These are phyloP conservation scores for Drosophila burlai DNA, from an alignment of 1,140 invertebrate genomes.

Conservation along the genomic window DNA sequence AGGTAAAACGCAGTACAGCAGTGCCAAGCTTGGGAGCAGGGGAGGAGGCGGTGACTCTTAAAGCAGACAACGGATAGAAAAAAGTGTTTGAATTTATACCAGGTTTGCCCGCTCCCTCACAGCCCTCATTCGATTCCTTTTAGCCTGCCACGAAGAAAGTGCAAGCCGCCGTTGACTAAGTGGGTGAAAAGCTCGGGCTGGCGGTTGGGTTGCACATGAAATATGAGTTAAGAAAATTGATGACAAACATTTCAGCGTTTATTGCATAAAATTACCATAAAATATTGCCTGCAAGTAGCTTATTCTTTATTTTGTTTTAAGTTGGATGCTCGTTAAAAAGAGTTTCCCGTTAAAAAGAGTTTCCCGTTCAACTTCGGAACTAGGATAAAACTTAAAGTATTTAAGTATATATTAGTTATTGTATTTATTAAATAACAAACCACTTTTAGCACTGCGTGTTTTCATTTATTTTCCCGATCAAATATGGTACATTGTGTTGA, in stretches of 20 bases:
- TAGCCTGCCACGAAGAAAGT: constrained; percentile 11
- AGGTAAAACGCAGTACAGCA: constrained; percentile 14
- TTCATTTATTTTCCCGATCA: neutral
- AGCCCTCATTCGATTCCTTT: neutral
- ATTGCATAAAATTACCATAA: constrained; percentile 84
- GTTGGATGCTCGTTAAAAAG: constrained; percentile 62
- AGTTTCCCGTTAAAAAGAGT: constrained; percentile 34
- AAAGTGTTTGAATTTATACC: constrained; percentile 64
- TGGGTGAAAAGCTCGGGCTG: neutral
- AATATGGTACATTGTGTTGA: neutral
- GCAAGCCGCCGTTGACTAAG: constrained; percentile 31
- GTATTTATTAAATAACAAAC: neutral
- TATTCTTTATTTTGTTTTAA: constrained; percentile 21
- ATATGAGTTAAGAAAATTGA: constrained; percentile 83
- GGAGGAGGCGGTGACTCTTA: neutral
- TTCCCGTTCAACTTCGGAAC: constrained; percentile 3
- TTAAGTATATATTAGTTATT: neutral
- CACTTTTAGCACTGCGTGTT: neutral
- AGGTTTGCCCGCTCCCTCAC: constrained; percentile 4
- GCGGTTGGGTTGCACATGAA: constrained; percentile 65
- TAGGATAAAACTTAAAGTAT: constrained; percentile 20
- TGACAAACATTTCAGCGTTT: constrained; percentile 83
- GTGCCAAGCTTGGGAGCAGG: constrained; percentile 6
- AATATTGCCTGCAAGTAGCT: constrained; percentile 72
- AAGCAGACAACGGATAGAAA: constrained; percentile 26